Conservation (phyloP, 2,797 vertebrate species). For the Aulostomus chinensis region DNA sequence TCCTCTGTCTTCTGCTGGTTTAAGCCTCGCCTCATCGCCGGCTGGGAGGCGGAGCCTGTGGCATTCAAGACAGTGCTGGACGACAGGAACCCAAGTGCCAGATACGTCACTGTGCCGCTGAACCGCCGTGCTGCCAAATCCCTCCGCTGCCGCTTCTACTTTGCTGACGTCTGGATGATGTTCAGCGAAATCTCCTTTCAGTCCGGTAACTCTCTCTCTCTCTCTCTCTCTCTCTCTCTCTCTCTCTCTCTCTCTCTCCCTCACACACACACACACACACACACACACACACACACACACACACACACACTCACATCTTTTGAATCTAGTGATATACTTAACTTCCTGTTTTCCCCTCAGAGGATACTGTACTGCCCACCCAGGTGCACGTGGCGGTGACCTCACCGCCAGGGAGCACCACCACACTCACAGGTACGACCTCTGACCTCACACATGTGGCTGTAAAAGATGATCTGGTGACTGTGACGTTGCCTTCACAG, state of each 20-base stretch:
- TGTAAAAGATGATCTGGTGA: no score
- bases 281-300: not conserved
- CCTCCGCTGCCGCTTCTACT: constrained; percentile 86
- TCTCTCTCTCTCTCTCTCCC: no score
- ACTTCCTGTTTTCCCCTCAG: constrained; percentile 26
- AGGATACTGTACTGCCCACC: constrained; percentile 74
- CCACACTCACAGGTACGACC: constrained; percentile 42
- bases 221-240: no score
- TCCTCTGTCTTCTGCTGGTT: constrained; percentile 86
- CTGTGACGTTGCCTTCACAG: constrained; percentile 43
- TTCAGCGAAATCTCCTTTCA: constrained; percentile 93
- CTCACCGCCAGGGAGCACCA: constrained; percentile 12
- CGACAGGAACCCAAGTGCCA: constrained; percentile 89
- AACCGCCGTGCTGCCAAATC: constrained; percentile 79
- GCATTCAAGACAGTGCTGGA: constrained; percentile 86
- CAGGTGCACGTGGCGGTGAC: constrained; percentile 42
- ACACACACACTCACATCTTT: not conserved
- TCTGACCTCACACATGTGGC: constrained; percentile 9
- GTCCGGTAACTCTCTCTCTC: constrained; percentile 87
- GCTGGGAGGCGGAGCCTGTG: constrained; percentile 82
- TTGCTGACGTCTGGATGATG: constrained; percentile 92
- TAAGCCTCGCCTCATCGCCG: constrained; percentile 78
- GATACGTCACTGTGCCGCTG: constrained; percentile 89
- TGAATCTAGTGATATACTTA: not conserved
- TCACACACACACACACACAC: not conserved